Evolutionary conservation across 2,113 vertebrate species (phyloP).

Genomic region (Rattus norvegicus): DNA sequence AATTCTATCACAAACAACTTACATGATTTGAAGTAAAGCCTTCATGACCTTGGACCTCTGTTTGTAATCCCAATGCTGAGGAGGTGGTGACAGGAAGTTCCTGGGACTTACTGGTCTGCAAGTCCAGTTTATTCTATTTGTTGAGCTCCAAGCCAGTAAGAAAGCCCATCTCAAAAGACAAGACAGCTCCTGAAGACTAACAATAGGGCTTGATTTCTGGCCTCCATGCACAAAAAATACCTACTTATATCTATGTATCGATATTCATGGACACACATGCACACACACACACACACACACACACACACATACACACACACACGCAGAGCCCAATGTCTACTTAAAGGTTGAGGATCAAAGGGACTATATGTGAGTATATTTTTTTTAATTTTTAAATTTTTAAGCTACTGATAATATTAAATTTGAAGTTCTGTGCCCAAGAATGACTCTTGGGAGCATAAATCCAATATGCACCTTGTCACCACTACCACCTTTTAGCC

Average conservation of each 20-base stretch:
- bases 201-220: neutral
- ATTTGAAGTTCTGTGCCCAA: neutral
- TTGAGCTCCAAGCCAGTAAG: neutral
- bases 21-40: neutral
- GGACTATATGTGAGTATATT: neutral
- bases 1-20: conserved; percentile 1
- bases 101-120: neutral
- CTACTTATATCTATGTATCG: neutral
- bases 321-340: neutral
- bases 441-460: neutral
- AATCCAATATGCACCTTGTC: conserved; percentile 14
- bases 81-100: neutral
- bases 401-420: conserved; percentile 36
- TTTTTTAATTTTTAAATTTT: neutral
- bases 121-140: neutral
- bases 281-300: neutral
- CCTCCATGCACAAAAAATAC: neutral
- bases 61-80: neutral
- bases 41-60: neutral
- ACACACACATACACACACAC: neutral
- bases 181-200: neutral
- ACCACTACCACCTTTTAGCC: neutral
- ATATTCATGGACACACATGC: neutral
- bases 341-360: conserved; percentile 4
- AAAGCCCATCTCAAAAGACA: neutral